Percentiles rank a stretch among this genome's conserved stretches.
phyloP scores from a whole-genome alignment of 2,888 invertebrate species.

The Platynereis dumerilii region DNA sequence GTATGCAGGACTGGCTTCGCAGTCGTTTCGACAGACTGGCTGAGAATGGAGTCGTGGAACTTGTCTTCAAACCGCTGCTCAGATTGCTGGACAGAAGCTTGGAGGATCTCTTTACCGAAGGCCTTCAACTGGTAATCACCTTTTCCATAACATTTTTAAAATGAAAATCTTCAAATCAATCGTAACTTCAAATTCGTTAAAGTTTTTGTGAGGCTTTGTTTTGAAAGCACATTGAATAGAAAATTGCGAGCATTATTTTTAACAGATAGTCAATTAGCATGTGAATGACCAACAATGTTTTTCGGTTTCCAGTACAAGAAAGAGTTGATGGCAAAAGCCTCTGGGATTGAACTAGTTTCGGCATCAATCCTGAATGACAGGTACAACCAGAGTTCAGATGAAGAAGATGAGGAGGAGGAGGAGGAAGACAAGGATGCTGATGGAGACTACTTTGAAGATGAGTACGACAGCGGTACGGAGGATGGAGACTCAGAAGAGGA shows the following conservation, averaged over 20 bases:
- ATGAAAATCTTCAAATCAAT: too few species aligned
- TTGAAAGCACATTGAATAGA: too few species aligned
- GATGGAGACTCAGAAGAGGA: slow-evolving; percentile 24
- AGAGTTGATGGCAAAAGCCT: slow-evolving; percentile 55
- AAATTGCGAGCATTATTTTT: too few species aligned
- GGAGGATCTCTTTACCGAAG: slow-evolving; percentile 60
- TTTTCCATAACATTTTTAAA: too few species aligned
- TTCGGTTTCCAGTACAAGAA: slow-evolving; percentile 42
- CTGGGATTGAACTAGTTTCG: slow-evolving; percentile 59
- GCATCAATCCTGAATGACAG: slow-evolving; percentile 39
- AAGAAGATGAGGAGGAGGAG: slow-evolving; percentile 18
- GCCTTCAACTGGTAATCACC: slow-evolving; percentile 54
- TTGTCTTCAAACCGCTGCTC: slow-evolving; percentile 59
- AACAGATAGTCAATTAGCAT: too few species aligned
- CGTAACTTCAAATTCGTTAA: too few species aligned
- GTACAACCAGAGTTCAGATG: slow-evolving; percentile 22
- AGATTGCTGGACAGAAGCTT: slow-evolving; percentile 62
- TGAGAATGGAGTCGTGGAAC: slow-evolving; percentile 45
- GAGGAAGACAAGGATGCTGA: slow-evolving; percentile 19
- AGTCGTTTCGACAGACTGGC: slow-evolving; percentile 39
- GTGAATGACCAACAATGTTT: neutral
- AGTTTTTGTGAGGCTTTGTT: too few species aligned
- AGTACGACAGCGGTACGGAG: slow-evolving; percentile 33
- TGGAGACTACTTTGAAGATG: slow-evolving; percentile 27
- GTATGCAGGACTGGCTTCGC: slow-evolving; percentile 39